phyloP scores from a whole-genome alignment of 2,113 vertebrate species.

The Apteryx mantelli region DNA sequence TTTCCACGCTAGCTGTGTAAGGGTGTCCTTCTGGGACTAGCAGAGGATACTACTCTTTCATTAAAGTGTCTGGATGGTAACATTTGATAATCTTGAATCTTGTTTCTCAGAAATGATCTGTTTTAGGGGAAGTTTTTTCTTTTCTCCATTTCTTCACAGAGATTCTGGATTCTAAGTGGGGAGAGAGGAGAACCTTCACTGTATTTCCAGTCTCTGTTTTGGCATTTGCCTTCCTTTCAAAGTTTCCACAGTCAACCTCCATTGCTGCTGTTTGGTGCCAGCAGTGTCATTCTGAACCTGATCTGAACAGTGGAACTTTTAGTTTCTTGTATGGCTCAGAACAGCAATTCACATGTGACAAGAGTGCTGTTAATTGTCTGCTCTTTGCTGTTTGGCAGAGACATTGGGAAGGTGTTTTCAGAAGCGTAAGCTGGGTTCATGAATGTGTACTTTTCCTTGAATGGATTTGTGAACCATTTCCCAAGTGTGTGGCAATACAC shows the following conservation, averaged over 20 bases:
- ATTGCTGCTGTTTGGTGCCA: neutral
- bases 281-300: neutral
- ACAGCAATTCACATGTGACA: neutral
- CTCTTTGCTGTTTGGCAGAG: neutral
- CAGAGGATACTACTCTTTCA: neutral
- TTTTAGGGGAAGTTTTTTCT: neutral
- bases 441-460: neutral
- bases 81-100: neutral
- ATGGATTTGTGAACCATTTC: neutral
- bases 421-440: neutral
- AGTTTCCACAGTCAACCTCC: neutral
- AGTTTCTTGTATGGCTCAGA: neutral
- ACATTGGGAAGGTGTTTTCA: neutral
- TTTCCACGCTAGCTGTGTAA: neutral
- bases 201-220: neutral
- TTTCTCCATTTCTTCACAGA: neutral
- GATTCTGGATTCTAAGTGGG: neutral
- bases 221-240: neutral
- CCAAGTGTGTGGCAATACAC: neutral
- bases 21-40: neutral
- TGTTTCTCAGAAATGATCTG: neutral
- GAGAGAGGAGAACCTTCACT: neutral
- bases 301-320: neutral
- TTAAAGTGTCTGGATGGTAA: neutral
- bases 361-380: neutral